A percentile compares a stretch with the other conserved stretches of the same genome.
Evolutionary conservation across 2,888 invertebrate genomes (phyloP).

Genomic region (Lagria hirta): DNA sequence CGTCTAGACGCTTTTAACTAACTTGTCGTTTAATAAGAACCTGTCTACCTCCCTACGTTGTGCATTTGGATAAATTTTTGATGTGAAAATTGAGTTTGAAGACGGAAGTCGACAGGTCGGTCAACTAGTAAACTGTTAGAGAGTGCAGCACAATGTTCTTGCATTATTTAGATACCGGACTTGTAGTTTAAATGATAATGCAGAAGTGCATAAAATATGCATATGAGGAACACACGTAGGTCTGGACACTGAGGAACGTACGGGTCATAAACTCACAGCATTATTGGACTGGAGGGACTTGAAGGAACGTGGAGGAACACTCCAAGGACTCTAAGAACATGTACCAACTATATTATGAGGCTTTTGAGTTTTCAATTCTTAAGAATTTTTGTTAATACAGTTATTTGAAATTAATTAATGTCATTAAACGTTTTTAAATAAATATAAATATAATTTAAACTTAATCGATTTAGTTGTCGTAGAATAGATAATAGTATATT

Average conservation of each 20-base stretch:
- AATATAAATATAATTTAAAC: too few species aligned
- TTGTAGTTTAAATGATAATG: conserved; percentile 36
- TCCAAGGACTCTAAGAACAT: conserved; percentile 12
- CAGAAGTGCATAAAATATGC: conserved; percentile 37
- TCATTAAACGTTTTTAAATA: too few species aligned
- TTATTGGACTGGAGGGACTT: conserved; percentile 33
- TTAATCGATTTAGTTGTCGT: too few species aligned
- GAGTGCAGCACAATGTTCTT: conserved; percentile 24
- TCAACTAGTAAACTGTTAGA: conserved; percentile 23
- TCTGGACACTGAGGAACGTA: conserved; percentile 28
- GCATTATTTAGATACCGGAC: conserved; percentile 31
- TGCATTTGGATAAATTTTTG: conserved; percentile 20
- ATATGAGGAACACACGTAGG: conserved; percentile 28
- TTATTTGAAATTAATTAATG: too few species aligned
- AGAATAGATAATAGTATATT: too few species aligned
- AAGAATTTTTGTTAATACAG: too few species aligned
- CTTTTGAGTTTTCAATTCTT: conserved; percentile 20
- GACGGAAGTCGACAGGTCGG: conserved; percentile 21
- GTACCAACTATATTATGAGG: conserved; percentile 11
- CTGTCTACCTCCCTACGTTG: conserved; percentile 11
- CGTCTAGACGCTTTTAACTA: conserved; percentile 28
- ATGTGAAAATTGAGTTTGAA: conserved; percentile 25
- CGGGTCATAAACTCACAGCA: conserved; percentile 33
- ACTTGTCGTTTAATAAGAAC: conserved; percentile 19
- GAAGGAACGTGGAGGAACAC: conserved; percentile 13